Percentiles rank a stretch among this genome's conserved stretches.
These are phyloP conservation scores for Cossypha polioptera DNA, from an alignment of 2,797 vertebrate genomes.

Conservation along the genomic window DNA sequence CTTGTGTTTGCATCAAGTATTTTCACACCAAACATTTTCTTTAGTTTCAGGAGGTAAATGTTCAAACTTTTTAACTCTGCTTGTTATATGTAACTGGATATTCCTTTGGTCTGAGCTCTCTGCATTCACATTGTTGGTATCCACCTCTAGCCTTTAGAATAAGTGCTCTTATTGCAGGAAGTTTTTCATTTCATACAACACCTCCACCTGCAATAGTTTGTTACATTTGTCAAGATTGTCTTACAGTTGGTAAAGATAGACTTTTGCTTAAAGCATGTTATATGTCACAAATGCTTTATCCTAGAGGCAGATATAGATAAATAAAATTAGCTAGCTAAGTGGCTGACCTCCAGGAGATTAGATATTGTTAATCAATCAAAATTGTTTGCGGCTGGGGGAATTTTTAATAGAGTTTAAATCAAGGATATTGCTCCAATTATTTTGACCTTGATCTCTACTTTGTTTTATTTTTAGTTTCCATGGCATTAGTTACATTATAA, in stretches of 20 bases:
- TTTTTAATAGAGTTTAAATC: background rate
- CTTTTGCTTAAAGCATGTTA: background rate
- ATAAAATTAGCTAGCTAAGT: background rate
- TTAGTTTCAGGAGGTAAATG: background rate
- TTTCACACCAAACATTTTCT: background rate
- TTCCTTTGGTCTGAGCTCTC: background rate
- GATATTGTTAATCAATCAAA: background rate
- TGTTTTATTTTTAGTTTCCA: conserved; percentile 6
- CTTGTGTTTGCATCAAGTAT: background rate
- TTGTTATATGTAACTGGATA: background rate
- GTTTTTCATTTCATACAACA: rapidly evolving
- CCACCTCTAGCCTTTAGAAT: background rate
- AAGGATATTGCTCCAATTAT: background rate
- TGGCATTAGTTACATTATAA: conserved; percentile 61
- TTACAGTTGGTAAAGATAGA: background rate
- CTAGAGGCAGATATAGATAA: background rate
- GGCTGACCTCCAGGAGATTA: background rate
- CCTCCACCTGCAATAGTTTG: background rate
- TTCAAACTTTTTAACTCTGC: background rate
- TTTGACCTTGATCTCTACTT: background rate
- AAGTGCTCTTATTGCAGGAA: background rate
- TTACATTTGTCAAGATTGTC: background rate
- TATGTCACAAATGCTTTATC: background rate
- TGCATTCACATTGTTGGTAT: background rate
- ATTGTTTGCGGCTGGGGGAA: background rate